Evolutionary conservation across 2,797 vertebrate species (phyloP).

Genomic region (Urosaurus nigricauda): DNA sequence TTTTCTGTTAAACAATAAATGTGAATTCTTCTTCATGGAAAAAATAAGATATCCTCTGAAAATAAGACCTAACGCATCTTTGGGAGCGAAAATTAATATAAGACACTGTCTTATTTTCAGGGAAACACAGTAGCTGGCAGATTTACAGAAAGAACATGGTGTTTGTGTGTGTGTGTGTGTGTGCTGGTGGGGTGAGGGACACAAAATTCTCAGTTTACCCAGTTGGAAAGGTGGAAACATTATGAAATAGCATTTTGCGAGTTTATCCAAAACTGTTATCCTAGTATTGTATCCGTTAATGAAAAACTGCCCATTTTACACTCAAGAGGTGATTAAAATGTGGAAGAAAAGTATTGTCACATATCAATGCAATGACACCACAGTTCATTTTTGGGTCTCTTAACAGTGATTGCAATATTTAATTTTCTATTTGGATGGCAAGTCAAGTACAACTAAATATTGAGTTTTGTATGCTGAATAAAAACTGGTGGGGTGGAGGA

Average conservation of each 20-base stretch:
- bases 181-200: no score
- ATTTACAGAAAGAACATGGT: background rate
- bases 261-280: background rate
- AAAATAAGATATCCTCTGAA: no score
- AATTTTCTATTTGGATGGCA: constrained; percentile 7
- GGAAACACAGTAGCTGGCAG: no score
- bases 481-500: background rate
- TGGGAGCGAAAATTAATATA: no score
- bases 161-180: no score
- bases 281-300: background rate
- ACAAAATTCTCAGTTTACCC: background rate
- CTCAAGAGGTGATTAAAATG: background rate
- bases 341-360: background rate
- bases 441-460: constrained; percentile 37
- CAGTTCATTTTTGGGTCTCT: background rate
- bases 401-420: background rate
- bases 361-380: constrained; percentile 11
- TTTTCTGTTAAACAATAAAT: no score
- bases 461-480: constrained; percentile 1
- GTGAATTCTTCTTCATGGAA: no score
- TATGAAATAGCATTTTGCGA: background rate
- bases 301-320: background rate
- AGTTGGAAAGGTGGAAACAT: background rate
- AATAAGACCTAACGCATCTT: no score
- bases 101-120: no score